Evolutionary conservation across 1,140 invertebrate genomes (phyloP).

Genomic region (Bombus waltoni): DNA sequence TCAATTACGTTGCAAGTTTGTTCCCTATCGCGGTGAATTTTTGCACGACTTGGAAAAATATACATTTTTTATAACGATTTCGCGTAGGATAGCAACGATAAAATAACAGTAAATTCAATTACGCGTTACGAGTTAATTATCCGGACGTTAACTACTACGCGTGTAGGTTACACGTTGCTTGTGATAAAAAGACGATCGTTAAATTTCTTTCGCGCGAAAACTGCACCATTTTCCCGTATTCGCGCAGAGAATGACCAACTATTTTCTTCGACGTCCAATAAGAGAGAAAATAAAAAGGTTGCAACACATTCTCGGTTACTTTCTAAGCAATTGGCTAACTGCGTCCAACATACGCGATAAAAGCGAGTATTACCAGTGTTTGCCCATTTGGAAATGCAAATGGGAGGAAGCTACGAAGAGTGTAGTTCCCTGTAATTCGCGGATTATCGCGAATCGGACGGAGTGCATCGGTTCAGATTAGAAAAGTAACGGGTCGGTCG

Average conservation of each 20-base stretch:
- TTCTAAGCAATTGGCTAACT: not conserved
- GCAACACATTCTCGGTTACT: not conserved
- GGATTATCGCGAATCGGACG: conserved; percentile 52
- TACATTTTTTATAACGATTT: not conserved
- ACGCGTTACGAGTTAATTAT: not conserved
- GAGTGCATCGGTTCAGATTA: conserved; percentile 63
- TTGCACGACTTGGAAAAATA: too few relatives aligned
- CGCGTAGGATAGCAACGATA: not conserved
- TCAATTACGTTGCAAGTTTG: too few relatives aligned
- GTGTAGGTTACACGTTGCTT: too few relatives aligned
- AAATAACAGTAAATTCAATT: not conserved
- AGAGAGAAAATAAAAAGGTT: not conserved
- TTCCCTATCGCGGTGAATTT: too few relatives aligned
- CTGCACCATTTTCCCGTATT: not conserved
- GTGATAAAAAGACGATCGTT: not conserved
- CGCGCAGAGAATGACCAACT: not conserved
- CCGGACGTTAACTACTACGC: not conserved
- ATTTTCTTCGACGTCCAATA: not conserved
- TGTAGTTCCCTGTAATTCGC: conserved; percentile 60
- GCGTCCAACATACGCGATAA: conserved; percentile 3
- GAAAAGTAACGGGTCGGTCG: conserved; percentile 57
- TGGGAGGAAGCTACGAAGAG: conserved; percentile 41
- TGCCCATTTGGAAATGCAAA: conserved; percentile 10
- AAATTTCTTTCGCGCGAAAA: not conserved
- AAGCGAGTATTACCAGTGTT: conserved; percentile 1